phyloP scores from a whole-genome alignment of 1,140 invertebrate genomes.

The Cherax quadricarinatus region DNA sequence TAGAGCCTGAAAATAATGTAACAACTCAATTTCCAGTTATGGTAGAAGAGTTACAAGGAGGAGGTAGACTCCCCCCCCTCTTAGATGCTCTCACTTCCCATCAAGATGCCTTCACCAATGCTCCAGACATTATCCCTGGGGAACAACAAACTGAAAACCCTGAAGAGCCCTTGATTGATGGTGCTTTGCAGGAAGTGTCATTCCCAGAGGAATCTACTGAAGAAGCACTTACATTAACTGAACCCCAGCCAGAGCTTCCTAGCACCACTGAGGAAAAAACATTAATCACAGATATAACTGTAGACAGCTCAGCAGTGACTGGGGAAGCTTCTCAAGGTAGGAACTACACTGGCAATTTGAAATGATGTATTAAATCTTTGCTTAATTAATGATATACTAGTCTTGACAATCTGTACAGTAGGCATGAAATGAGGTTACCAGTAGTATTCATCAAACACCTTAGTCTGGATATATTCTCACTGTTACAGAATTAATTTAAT shows the following conservation, averaged over 20 bases:
- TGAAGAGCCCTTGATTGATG: neutral
- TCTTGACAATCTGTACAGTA: no score
- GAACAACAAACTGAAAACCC: neutral
- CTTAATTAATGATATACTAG: no score
- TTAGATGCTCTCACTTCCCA: conserved; percentile 3
- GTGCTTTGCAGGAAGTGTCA: conserved; percentile 4
- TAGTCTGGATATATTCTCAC: no score
- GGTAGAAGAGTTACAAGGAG: neutral
- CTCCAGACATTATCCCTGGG: neutral
- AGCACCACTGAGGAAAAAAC: neutral
- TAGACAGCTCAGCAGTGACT: neutral
- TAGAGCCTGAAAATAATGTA: neutral
- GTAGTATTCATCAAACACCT: no score
- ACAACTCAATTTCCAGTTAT: neutral
- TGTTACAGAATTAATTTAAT: no score
- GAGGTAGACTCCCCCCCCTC: conserved; percentile 30
- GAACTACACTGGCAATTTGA: neutral
- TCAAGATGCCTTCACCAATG: neutral
- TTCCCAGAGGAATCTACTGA: neutral
- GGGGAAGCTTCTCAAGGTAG: conserved; percentile 12
- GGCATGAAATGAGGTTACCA: no score
- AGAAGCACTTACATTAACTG: neutral
- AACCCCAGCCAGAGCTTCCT: conserved; percentile 12
- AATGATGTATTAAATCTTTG: no score
- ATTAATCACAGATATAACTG: neutral